Evolutionary conservation across 2,797 vertebrate species (phyloP).

Genomic region (Betta splendens): DNA sequence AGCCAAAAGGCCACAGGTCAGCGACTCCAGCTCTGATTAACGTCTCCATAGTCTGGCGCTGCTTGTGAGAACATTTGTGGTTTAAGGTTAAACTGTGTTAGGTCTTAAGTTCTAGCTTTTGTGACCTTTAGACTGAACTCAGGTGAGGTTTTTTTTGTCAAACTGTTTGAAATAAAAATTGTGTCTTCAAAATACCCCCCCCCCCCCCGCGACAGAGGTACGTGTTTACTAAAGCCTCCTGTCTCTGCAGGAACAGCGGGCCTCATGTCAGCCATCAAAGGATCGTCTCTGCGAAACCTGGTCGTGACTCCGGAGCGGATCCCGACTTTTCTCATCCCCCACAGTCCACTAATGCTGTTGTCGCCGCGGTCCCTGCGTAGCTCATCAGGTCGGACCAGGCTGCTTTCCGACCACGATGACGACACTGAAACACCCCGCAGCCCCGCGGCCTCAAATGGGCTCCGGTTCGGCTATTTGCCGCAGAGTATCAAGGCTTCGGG

Average conservation of each 20-base stretch:
- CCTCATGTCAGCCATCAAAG: slow-evolving; percentile 24
- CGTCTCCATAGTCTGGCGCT: too few species aligned
- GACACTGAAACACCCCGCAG: not conserved
- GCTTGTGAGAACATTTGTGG: too few species aligned
- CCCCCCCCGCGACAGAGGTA: too few species aligned
- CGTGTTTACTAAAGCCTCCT: not conserved
- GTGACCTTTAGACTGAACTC: too few species aligned
- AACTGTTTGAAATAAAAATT: too few species aligned
- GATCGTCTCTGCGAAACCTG: slow-evolving; percentile 41
- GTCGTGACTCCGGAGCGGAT: slow-evolving; percentile 72
- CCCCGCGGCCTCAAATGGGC: not conserved
- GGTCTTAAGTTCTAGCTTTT: too few species aligned
- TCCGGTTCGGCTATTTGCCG: not conserved
- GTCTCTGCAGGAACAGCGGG: not conserved
- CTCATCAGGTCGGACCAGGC: slow-evolving; percentile 19
- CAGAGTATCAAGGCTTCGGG: not conserved
- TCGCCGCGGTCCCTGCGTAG: slow-evolving; percentile 20
- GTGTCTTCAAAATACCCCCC: too few species aligned
- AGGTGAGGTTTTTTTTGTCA: too few species aligned
- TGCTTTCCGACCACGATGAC: slow-evolving; percentile 38
- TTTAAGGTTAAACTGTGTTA: too few species aligned
- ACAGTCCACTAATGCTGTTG: not conserved
- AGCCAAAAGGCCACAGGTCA: not conserved
- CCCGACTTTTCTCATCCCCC: slow-evolving; percentile 66
- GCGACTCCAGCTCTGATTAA: too few species aligned